Conservation (phyloP, 2,797 vertebrate genomes). For the Rhinatrema bivittatum region DNA sequence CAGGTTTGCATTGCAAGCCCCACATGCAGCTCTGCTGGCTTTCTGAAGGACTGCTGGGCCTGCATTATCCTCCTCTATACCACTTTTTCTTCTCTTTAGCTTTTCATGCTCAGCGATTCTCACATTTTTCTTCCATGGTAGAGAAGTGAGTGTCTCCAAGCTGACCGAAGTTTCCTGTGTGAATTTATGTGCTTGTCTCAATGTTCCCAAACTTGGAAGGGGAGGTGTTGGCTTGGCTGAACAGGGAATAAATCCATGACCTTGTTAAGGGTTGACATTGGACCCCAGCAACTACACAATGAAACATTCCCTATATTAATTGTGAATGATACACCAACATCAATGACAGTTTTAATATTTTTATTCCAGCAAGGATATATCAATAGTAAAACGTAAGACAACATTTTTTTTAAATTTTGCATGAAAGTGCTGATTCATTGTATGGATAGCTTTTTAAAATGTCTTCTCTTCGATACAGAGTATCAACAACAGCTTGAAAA, state of each 20-base stretch:
- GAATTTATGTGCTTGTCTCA: neutral
- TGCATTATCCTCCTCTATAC: too few species aligned
- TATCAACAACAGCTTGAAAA: too few species aligned
- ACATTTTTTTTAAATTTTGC: neutral
- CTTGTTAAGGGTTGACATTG: conserved; percentile 10
- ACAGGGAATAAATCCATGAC: conserved; percentile 15
- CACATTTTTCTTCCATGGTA: too few species aligned
- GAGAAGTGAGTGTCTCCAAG: neutral
- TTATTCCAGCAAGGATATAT: conserved; percentile 1
- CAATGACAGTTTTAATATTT: conserved; percentile 5
- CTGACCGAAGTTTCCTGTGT: neutral
- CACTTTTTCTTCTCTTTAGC: too few species aligned
- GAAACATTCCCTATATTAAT: conserved; percentile 4
- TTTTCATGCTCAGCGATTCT: too few species aligned
- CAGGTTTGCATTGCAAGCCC: too few species aligned
- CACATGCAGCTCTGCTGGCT: too few species aligned
- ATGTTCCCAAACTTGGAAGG: neutral
- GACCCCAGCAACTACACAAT: neutral
- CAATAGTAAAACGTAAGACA: neutral
- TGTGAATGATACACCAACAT: conserved; percentile 17
- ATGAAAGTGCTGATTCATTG: too few species aligned
- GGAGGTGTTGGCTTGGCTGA: neutral
- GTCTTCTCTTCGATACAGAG: neutral
- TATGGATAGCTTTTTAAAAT: neutral
- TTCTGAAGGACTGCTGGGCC: too few species aligned